Percentiles rank a stretch among this genome's conserved stretches.
Conservation (phyloP, 2,888 invertebrate genomes). For the Metellina segmentata region DNA sequence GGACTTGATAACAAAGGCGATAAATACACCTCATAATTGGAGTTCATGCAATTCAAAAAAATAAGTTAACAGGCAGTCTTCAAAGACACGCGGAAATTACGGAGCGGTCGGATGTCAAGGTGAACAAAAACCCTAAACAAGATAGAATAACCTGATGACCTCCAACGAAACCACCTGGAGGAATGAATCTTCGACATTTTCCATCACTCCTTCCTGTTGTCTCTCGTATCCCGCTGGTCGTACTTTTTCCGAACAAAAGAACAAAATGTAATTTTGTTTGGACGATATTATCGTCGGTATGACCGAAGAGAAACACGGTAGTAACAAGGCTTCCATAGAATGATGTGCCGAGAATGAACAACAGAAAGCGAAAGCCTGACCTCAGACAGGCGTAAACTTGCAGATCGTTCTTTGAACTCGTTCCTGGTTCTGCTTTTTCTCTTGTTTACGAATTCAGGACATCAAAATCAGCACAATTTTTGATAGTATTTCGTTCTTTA, state of each 20-base stretch:
- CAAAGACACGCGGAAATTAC: conserved; percentile 32
- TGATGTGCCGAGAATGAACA: neutral
- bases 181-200: neutral
- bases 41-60: neutral
- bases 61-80: neutral
- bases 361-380: neutral
- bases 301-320: conserved; percentile 11
- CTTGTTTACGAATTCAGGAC: no score
- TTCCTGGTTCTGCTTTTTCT: no score
- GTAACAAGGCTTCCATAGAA: neutral
- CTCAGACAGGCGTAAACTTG: neutral
- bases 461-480: no score
- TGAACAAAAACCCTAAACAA: neutral
- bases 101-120: conserved; percentile 37
- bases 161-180: conserved; percentile 33
- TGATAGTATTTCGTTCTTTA: no score
- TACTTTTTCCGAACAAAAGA: conserved; percentile 4
- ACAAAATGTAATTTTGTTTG: neutral
- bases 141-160: conserved; percentile 9
- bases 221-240: neutral
- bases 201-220: neutral
- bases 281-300: neutral
- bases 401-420: neutral
- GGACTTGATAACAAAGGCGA: neutral
- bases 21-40: neutral